Percentiles rank a stretch among this genome's conserved stretches.
Conservation (phyloP, 2,113 vertebrate genomes). For the Pseudois nayaur region DNA sequence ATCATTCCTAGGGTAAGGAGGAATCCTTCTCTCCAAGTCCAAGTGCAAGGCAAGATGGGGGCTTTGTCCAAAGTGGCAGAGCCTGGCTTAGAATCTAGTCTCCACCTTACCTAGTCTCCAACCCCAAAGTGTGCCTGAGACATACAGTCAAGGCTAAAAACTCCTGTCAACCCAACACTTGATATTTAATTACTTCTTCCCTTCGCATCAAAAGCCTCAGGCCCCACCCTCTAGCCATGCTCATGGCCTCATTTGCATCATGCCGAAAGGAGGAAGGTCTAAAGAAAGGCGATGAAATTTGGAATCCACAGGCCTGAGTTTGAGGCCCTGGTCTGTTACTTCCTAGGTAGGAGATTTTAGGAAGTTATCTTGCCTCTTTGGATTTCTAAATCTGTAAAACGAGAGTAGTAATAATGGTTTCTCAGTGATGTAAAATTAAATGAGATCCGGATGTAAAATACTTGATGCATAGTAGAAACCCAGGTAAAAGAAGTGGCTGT, state of each 20-base stretch:
- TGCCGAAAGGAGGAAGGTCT: background rate
- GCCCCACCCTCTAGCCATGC: rapidly evolving
- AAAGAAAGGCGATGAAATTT: background rate
- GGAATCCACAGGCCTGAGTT: background rate
- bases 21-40: background rate
- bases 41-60: background rate
- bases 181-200: background rate
- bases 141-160: background rate
- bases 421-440: background rate
- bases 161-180: background rate
- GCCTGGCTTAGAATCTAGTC: background rate
- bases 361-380: background rate
- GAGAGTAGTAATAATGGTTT: background rate
- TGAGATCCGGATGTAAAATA: background rate
- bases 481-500: background rate
- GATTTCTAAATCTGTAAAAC: background rate
- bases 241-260: background rate
- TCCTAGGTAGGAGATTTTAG: background rate
- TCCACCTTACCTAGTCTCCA: background rate
- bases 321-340: background rate
- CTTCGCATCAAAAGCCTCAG: background rate
- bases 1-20: background rate
- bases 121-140: background rate
- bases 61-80: background rate
- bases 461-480: background rate